Conservation (phyloP, 2,113 vertebrate genomes). For the Himantopus leucocephalus region DNA sequence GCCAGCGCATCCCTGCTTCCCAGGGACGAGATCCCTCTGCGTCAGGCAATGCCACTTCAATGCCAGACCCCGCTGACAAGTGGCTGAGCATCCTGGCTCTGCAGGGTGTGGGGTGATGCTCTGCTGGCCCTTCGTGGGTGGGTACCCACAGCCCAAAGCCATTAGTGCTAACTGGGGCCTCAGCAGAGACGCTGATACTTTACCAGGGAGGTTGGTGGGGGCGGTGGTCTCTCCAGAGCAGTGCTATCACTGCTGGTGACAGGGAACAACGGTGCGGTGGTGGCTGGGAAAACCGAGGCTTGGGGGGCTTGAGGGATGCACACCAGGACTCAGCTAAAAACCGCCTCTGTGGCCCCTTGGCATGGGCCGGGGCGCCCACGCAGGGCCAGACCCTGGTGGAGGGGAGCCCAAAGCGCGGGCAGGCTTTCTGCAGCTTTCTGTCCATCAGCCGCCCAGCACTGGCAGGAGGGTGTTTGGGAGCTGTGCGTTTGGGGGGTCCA, state of each 20-base stretch:
- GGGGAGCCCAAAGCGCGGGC: neutral
- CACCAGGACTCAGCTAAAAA: neutral
- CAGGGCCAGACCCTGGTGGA: neutral
- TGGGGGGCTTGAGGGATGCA: neutral
- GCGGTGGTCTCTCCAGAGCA: neutral
- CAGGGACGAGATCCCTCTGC: neutral
- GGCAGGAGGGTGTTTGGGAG: neutral
- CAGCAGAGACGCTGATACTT: neutral
- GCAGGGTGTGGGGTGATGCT: neutral
- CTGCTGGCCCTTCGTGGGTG: neutral
- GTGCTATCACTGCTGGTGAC: fast-evolving
- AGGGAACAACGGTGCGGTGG: neutral
- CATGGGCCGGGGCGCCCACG: fast-evolving
- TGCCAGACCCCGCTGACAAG: neutral
- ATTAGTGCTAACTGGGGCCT: neutral
- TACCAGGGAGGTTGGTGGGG: neutral
- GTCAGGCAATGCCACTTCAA: neutral
- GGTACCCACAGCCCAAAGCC: neutral
- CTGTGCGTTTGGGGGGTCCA: neutral
- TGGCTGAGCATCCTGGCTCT: neutral
- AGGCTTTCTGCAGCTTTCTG: neutral
- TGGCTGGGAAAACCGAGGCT: neutral
- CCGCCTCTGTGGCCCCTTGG: fast-evolving
- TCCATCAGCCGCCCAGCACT: neutral
- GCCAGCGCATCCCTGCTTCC: neutral